Evolutionary conservation across 2,113 vertebrate genomes (phyloP), one percentile per base, ranked within the genome.

Genomic region (Abramis brama): DNA sequence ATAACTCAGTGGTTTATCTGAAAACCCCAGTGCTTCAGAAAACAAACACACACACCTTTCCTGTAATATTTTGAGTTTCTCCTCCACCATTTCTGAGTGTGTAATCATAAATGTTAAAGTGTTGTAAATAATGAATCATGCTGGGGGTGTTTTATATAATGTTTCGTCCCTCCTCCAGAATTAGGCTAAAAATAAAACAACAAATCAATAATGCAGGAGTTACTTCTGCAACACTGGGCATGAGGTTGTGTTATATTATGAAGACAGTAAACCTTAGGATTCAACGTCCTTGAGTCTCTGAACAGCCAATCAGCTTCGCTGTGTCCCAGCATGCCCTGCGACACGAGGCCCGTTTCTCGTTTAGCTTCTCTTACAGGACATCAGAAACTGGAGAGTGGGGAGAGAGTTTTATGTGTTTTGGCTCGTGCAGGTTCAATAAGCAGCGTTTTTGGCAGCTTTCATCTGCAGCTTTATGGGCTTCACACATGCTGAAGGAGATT

Each of bases 131-230:
- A 88, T 92, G 71, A 87, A 88, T 92, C 89, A 93, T 91, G 90
- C 89, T 91, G 47, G 7, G 39, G 12, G 39, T 13, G 55, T 82
- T 90, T 93, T 93, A 89, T 89, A 73, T 91, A 94, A 93, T 68
- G 64, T 85, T 57, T 68, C 78, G n/a, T 76, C 64, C 87, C 33
- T 19, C 30, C 43, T 55, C 83, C 68, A 50, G 79, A 82, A 64
- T 9, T 60, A 2, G 2, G 76, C 89, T 93, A 90, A 92, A 94
- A 93, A 94, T 94, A 94, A 36, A 74, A 19, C 19, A 13, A 2
- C 25, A 33, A 85, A 92, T 94, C 89, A 91, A 93, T 92, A 91
- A 94, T 93, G 86, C 83, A 93, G 4, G 52, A 86, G 84, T 25
- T 19, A 15, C 43, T 64, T 62, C 13, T 55, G 45, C 64, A 47